Evolutionary conservation across 1,140 invertebrate genomes (phyloP).

Genomic region (Bombus terrestris): DNA sequence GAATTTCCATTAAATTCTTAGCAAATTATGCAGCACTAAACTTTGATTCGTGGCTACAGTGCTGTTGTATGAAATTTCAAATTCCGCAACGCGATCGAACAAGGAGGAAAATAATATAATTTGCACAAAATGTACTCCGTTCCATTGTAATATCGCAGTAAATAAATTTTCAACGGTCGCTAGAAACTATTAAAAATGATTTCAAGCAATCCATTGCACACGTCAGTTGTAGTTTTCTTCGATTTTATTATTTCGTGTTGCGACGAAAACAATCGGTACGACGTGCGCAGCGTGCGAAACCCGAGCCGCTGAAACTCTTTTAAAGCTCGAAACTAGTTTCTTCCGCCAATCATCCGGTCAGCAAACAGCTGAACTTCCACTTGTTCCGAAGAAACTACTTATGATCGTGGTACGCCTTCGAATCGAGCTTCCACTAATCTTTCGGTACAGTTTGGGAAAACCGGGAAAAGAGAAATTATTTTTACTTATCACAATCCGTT

Average conservation of each 20-base stretch:
- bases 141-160: background rate
- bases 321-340: constrained; percentile 14
- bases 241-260: constrained; percentile 2
- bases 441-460: background rate
- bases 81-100: too few relatives aligned
- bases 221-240: background rate
- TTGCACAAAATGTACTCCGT: background rate
- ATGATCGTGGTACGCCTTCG: background rate
- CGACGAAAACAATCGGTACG: constrained; percentile 9
- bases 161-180: background rate
- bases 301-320: background rate
- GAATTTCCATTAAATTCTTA: too few relatives aligned
- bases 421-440: background rate
- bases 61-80: too few relatives aligned
- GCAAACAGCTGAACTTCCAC: constrained; percentile 24
- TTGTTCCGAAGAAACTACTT: constrained; percentile 29
- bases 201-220: background rate
- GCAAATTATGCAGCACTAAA: too few relatives aligned
- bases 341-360: constrained; percentile 31
- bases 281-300: background rate
- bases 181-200: background rate
- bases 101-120: too few relatives aligned
- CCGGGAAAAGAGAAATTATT: background rate
- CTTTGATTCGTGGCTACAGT: too few relatives aligned
- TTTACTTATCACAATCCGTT: background rate